phyloP scores from a whole-genome alignment of 2,888 invertebrate species.

The Sarcophaga subvicina region DNA sequence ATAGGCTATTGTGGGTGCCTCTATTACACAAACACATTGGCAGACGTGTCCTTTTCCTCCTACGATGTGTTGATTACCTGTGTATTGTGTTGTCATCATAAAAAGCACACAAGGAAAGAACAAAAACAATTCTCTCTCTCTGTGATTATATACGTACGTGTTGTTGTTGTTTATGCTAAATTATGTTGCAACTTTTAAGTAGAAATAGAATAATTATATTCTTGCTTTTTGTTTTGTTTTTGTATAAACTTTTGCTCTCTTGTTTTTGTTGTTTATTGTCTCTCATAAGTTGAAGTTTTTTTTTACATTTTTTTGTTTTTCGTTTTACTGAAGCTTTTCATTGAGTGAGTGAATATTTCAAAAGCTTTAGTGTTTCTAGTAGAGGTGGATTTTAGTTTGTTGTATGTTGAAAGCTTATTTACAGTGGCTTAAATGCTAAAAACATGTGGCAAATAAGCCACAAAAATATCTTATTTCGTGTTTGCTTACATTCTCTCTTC shows the following conservation, averaged over 20 bases:
- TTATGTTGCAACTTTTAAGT: slow-evolving; percentile 23
- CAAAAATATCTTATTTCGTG: too few relatives aligned
- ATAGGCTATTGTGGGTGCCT: slow-evolving; percentile 9
- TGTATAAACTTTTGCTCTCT: slow-evolving; percentile 10
- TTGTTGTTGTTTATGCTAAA: slow-evolving; percentile 12
- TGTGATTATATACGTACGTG: slow-evolving; percentile 32
- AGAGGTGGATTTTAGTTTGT: not conserved
- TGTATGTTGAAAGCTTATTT: not conserved
- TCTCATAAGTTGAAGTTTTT: too few relatives aligned
- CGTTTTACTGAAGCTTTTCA: too few relatives aligned
- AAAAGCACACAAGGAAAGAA: not conserved
- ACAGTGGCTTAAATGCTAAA: too few relatives aligned
- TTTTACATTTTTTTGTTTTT: not conserved
- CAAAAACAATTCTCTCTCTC: not conserved
- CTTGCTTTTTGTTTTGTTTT: not conserved
- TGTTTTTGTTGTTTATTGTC: not conserved
- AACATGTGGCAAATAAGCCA: too few relatives aligned
- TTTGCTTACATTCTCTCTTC: too few relatives aligned
- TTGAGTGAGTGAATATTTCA: not conserved
- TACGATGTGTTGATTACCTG: slow-evolving; percentile 41
- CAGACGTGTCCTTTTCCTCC: not conserved
- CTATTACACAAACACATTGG: not conserved
- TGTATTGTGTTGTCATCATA: not conserved
- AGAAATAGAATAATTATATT: slow-evolving; percentile 5
- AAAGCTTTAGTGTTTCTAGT: not conserved